These are phyloP conservation scores for Leptestheria dahalacensis DNA, from an alignment of 1,140 invertebrate genomes.

Conservation along the genomic window DNA sequence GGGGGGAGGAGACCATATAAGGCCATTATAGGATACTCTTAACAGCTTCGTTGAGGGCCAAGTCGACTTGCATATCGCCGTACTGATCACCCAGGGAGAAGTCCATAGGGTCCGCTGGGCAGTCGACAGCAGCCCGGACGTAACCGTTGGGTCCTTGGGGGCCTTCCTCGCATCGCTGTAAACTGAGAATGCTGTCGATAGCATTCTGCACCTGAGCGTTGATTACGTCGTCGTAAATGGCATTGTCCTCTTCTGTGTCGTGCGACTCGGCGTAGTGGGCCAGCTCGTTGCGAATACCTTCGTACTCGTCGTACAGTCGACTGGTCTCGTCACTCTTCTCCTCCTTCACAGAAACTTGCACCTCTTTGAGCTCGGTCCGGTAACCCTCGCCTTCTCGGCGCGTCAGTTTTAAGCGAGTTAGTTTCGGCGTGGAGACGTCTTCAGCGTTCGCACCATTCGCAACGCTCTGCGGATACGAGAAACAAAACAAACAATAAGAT, in stretches of 20 bases:
- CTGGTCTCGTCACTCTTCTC: constrained; percentile 19
- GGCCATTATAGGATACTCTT: constrained; percentile 33
- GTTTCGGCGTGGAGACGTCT: neutral
- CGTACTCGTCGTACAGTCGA: constrained; percentile 45
- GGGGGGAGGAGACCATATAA: neutral
- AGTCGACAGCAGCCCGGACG: neutral
- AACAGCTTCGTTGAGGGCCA: constrained; percentile 38
- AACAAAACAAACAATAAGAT: no score
- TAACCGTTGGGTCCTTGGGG: neutral
- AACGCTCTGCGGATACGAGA: neutral
- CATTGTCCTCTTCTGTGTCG: constrained; percentile 19
- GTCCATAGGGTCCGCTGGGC: constrained; percentile 4
- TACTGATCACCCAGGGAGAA: neutral
- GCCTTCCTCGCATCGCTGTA: constrained; percentile 36
- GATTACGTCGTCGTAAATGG: constrained; percentile 40
- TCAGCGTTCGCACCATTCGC: neutral
- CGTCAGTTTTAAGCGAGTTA: constrained; percentile 6
- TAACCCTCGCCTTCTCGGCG: constrained; percentile 13
- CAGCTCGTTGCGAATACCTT: constrained; percentile 49
- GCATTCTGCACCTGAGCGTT: constrained; percentile 60
- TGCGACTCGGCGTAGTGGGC: constrained; percentile 30
- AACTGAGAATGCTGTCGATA: constrained; percentile 57
- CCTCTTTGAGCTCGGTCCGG: constrained; percentile 19
- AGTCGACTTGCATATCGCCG: constrained; percentile 23
- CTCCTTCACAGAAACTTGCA: constrained; percentile 16